Evolutionary conservation across 2,888 invertebrate species (phyloP).

Genomic region (Xiphydria camelus): DNA sequence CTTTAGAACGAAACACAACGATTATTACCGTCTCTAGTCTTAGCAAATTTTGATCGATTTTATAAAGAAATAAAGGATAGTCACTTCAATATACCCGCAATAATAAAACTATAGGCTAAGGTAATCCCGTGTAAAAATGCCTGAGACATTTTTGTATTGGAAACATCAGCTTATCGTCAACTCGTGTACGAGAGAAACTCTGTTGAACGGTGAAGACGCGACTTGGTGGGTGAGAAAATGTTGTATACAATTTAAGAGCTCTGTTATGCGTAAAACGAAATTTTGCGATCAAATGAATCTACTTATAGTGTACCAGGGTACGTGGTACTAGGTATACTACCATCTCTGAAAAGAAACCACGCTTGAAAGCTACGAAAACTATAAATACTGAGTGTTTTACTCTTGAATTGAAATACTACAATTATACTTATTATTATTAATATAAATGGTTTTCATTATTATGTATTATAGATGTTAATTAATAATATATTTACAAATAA

Average conservation of each 20-base stretch:
- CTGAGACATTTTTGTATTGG: conserved; percentile 32
- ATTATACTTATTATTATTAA: conserved; percentile 48
- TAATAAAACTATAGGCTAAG: conserved; percentile 33
- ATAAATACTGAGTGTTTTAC: conserved; percentile 49
- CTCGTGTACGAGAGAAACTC: too few species aligned
- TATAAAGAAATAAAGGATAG: conserved; percentile 21
- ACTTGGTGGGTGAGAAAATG: too few species aligned
- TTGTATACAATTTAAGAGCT: too few species aligned
- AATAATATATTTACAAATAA: conserved; percentile 55
- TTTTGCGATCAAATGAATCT: too few species aligned
- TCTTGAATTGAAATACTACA: conserved; percentile 47
- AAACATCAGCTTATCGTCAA: conserved; percentile 28
- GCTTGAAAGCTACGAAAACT: conserved; percentile 40
- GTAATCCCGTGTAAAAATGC: conserved; percentile 25
- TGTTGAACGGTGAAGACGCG: too few species aligned
- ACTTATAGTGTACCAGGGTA: too few species aligned
- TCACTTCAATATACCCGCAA: conserved; percentile 28
- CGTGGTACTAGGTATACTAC: conserved; percentile 13
- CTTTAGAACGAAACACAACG: conserved; percentile 41
- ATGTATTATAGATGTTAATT: conserved; percentile 54
- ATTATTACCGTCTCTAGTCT: conserved; percentile 47
- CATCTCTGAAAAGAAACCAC: conserved; percentile 19
- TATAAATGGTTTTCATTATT: conserved; percentile 54
- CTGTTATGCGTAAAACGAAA: too few species aligned
- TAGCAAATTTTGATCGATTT: conserved; percentile 36